A percentile compares a stretch with the other conserved stretches of the same genome.
Conservation (phyloP, 2,113 vertebrate genomes). For the Etia nguti region DNA sequence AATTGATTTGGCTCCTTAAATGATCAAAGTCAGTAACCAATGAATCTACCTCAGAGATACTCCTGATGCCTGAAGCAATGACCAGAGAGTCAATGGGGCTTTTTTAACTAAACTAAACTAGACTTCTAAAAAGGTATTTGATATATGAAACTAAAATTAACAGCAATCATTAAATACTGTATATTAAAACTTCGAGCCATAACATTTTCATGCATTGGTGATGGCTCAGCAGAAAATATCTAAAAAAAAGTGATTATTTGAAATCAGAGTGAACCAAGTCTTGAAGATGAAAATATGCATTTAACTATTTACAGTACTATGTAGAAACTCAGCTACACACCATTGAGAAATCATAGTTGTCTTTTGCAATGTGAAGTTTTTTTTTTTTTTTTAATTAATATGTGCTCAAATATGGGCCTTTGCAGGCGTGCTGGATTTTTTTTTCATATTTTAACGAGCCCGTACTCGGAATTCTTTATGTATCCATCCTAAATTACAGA, state of each 20-base stretch:
- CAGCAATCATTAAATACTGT: not conserved
- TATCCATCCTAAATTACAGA: too few relatives aligned
- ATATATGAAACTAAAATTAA: not conserved
- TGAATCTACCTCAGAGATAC: not conserved
- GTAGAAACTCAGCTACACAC: not conserved
- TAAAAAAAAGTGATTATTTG: rapidly evolving
- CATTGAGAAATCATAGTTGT: too few relatives aligned
- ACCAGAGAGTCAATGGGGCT: too few relatives aligned
- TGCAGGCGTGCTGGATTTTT: too few relatives aligned
- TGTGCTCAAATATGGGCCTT: too few relatives aligned
- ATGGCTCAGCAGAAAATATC: not conserved
- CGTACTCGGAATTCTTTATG: too few relatives aligned
- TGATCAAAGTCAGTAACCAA: not conserved
- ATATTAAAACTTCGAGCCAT: not conserved
- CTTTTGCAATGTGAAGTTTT: too few relatives aligned
- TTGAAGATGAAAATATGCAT: not conserved
- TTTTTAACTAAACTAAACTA: not conserved
- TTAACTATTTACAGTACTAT: not conserved
- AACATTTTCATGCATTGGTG: not conserved
- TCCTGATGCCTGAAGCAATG: too few relatives aligned
- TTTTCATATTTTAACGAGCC: too few relatives aligned
- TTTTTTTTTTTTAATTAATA: too few relatives aligned
- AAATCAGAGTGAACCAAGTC: not conserved
- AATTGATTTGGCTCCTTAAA: not conserved
- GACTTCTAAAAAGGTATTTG: not conserved